Percentiles rank a stretch among this genome's conserved stretches.
Evolutionary conservation across 92 coral and sea anemone genomes (phyloP).

Genomic region (Actinernus sp.): DNA sequence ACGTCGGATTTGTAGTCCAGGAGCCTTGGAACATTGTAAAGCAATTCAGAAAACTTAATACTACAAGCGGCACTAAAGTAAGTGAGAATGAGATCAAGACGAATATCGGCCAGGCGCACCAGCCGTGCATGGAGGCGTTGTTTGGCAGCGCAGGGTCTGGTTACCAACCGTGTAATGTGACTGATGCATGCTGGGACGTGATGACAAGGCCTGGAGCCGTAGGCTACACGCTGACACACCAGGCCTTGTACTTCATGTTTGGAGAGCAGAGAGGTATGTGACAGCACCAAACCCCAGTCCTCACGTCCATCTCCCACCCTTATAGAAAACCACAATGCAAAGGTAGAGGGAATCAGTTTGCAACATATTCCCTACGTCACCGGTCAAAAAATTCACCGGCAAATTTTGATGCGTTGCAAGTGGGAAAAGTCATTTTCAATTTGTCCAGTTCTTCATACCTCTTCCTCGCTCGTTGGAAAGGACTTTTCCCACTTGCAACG

Average conservation of each 20-base stretch:
- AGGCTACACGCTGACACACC: conserved; percentile 81
- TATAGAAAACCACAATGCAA: too few relatives aligned
- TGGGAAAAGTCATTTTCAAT: too few relatives aligned
- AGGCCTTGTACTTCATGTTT: conserved; percentile 81
- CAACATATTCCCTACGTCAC: too few relatives aligned
- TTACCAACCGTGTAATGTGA: conserved; percentile 54
- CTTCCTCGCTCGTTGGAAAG: too few relatives aligned
- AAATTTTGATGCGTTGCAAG: too few relatives aligned
- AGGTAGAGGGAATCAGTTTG: too few relatives aligned
- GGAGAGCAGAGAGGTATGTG: conserved; percentile 68
- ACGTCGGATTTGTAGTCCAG: conserved; percentile 59
- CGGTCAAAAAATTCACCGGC: too few relatives aligned
- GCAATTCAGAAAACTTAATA: conserved; percentile 46
- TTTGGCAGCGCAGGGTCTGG: conserved; percentile 72
- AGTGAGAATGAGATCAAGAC: conserved; percentile 11
- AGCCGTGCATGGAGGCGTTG: conserved; percentile 77
- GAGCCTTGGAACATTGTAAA: conserved; percentile 64
- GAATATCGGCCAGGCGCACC: conserved; percentile 28
- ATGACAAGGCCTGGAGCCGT: conserved; percentile 69
- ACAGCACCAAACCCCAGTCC: not conserved
- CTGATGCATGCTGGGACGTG: conserved; percentile 64
- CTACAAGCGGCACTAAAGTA: not conserved
- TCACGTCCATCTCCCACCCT: too few relatives aligned
- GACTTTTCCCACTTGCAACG: too few relatives aligned
- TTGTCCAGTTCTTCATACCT: too few relatives aligned